phyloP scores from a whole-genome alignment of 2,113 vertebrate species.

The Propithecus coquereli region DNA sequence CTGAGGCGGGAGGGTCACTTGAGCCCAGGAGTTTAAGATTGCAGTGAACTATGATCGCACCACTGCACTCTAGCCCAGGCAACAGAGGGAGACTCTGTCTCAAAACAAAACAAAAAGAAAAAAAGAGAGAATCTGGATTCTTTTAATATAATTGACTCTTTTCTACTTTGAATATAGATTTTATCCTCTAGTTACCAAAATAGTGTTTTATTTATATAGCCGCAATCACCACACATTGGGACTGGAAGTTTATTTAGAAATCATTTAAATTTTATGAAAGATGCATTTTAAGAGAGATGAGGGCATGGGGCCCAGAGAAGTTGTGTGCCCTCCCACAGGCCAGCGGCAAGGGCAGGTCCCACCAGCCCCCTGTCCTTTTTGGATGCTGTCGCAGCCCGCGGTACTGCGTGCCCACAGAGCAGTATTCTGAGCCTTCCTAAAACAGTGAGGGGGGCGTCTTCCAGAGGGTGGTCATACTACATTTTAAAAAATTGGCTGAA shows the following conservation, averaged over 20 bases:
- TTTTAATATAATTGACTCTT: not conserved
- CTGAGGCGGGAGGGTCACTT: too few relatives aligned
- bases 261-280: not conserved
- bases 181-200: not conserved
- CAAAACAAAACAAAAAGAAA: too few relatives aligned
- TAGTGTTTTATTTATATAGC: not conserved
- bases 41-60: too few relatives aligned
- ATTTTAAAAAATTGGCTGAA: not conserved
- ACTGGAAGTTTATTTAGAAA: not conserved
- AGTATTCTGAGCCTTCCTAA: not conserved
- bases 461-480: not conserved
- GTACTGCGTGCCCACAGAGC: fast-evolving
- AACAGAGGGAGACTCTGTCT: too few relatives aligned
- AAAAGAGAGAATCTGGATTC: not conserved
- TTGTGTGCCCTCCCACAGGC: not conserved
- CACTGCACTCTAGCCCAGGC: too few relatives aligned
- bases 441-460: fast-evolving
- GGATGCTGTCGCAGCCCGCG: fast-evolving
- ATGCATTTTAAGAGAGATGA: not conserved
- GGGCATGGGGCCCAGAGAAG: not conserved
- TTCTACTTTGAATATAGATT: not conserved
- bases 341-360: not conserved
- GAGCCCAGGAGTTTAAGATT: too few relatives aligned
- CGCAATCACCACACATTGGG: not conserved
- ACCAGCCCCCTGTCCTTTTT: not conserved